phyloP scores from a whole-genome alignment of 2,888 invertebrate genomes.

The Hybos culiciformis region DNA sequence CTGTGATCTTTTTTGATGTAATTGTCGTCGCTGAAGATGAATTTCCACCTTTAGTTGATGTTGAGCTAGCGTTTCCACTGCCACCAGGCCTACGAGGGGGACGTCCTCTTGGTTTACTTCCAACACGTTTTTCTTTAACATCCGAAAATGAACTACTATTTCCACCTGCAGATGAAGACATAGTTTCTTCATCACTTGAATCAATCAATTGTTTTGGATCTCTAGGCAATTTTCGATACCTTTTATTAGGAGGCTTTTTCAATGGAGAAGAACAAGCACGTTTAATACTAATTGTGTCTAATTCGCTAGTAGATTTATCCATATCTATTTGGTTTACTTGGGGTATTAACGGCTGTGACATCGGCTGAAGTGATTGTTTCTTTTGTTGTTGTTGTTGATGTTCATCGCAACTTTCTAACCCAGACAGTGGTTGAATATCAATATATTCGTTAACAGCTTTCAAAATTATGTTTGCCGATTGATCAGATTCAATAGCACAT shows the following conservation, averaged over 20 bases:
- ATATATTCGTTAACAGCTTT: conserved; percentile 13
- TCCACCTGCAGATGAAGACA: conserved; percentile 14
- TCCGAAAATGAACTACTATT: conserved; percentile 6
- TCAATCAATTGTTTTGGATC: no score
- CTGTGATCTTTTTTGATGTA: no score
- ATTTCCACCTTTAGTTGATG: conserved; percentile 27
- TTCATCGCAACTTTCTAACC: conserved; percentile 23
- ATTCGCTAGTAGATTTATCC: background rate
- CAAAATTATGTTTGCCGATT: conserved; percentile 15
- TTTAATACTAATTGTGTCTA: conserved; percentile 14
- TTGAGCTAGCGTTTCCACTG: conserved; percentile 11
- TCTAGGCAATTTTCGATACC: conserved; percentile 16
- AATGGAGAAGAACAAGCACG: conserved; percentile 17
- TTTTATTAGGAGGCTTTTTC: conserved; percentile 11
- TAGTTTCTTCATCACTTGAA: conserved; percentile 24
- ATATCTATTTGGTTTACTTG: conserved; percentile 8
- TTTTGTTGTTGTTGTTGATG: conserved; percentile 13
- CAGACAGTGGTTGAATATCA: conserved; percentile 17
- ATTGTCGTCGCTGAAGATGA: conserved; percentile 29
- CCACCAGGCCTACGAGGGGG: conserved; percentile 25
- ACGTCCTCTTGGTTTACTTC: conserved; percentile 28
- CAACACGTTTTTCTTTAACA: conserved; percentile 18
- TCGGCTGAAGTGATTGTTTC: conserved; percentile 9
- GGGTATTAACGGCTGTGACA: conserved; percentile 5
- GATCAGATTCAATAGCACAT: conserved; percentile 17